phyloP scores from a whole-genome alignment of 2,888 invertebrate species.

The Bugula neritina region DNA sequence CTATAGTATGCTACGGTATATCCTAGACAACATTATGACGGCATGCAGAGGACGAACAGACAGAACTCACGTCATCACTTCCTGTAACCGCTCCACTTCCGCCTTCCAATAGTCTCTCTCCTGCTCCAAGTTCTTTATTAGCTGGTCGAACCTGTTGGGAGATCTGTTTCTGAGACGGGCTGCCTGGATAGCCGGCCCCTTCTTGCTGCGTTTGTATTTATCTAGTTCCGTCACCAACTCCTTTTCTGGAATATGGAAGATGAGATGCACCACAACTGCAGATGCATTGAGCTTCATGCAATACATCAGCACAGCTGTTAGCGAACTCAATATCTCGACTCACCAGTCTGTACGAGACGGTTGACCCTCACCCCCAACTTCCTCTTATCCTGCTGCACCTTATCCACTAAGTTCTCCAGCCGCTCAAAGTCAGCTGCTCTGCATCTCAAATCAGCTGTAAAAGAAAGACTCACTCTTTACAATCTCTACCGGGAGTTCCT shows the following conservation, averaged over 20 bases:
- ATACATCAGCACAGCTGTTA: not conserved
- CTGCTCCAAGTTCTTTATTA: slow-evolving; percentile 49
- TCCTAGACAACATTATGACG: too few species aligned
- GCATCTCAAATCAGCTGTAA: slow-evolving; percentile 31
- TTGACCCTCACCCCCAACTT: slow-evolving; percentile 44
- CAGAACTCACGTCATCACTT: slow-evolving; percentile 34
- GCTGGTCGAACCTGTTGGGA: slow-evolving; percentile 45
- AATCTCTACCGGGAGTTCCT: too few species aligned
- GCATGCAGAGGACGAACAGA: not conserved
- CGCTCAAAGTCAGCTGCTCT: slow-evolving; percentile 39
- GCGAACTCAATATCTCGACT: slow-evolving; percentile 26
- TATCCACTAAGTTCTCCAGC: slow-evolving; percentile 45
- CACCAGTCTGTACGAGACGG: slow-evolving; percentile 51
- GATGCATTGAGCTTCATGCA: too few species aligned
- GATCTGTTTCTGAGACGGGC: slow-evolving; percentile 34
- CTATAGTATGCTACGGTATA: too few species aligned
- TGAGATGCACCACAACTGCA: too few species aligned
- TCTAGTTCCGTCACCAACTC: slow-evolving; percentile 54
- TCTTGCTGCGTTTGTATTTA: slow-evolving; percentile 44
- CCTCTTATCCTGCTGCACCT: slow-evolving; percentile 49
- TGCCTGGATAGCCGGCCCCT: slow-evolving; percentile 34
- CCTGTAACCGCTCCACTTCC: slow-evolving; percentile 46
- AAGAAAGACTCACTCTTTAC: too few species aligned
- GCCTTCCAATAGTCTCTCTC: slow-evolving; percentile 52
- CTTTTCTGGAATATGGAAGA: slow-evolving; percentile 48